These are phyloP conservation scores for Sebastes elongatus DNA, from an alignment of 2,797 vertebrate species.

Conservation along the genomic window DNA sequence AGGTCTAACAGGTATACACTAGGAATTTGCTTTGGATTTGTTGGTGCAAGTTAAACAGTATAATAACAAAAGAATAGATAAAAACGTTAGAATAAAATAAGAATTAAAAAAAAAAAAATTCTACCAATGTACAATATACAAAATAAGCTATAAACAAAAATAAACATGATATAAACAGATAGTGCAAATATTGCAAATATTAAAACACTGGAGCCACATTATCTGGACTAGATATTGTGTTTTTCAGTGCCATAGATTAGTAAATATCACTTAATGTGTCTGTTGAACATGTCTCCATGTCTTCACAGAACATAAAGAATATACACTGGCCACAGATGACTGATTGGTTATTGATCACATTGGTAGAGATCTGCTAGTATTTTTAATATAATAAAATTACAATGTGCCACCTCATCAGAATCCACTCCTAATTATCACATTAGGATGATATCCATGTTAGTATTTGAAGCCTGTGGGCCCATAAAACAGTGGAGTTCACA, in stretches of 20 bases:
- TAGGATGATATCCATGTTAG: background rate
- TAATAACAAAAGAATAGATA: no score
- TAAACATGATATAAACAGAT: no score
- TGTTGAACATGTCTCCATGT: background rate
- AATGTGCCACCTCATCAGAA: background rate
- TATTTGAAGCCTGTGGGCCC: background rate
- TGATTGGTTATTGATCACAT: slow-evolving; percentile 46
- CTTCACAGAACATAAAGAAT: background rate
- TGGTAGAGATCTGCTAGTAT: slow-evolving; percentile 18
- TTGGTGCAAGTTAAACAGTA: background rate
- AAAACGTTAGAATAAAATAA: no score
- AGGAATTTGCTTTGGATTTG: no score
- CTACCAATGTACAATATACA: no score
- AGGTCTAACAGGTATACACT: no score
- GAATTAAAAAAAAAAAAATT: no score
- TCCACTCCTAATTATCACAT: background rate
- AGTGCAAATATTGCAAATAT: no score
- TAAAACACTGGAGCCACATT: background rate
- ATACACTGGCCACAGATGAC: background rate
- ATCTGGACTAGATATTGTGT: background rate
- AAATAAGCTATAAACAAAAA: no score
- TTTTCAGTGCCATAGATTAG: background rate
- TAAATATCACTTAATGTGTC: slow-evolving; percentile 1
- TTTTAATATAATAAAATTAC: background rate
- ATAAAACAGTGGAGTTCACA: background rate